These are phyloP conservation scores for Botia almorhae DNA, from an alignment of 2,797 vertebrate genomes.

Conservation along the genomic window DNA sequence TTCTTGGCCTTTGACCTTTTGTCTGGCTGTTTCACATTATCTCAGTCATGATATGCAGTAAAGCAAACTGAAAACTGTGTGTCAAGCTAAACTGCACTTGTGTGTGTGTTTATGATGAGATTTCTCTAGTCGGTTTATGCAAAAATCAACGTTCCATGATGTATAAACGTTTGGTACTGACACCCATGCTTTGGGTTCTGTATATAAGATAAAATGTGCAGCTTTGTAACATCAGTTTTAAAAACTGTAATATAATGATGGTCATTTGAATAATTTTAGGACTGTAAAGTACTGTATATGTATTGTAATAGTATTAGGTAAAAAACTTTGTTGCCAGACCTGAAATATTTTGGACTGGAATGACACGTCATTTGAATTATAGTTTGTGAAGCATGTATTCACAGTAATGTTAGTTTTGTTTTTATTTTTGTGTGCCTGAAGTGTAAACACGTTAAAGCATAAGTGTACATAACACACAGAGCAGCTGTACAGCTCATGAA, in stretches of 20 bases:
- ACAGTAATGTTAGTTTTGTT: not conserved
- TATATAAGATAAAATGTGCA: conserved; percentile 55
- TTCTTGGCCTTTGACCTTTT: conserved; percentile 6
- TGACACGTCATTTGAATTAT: not conserved
- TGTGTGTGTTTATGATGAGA: not conserved
- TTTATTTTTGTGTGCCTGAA: conserved; percentile 54
- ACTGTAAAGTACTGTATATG: conserved; percentile 64
- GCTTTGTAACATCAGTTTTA: conserved; percentile 53
- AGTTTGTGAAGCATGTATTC: not conserved
- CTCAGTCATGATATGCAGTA: not conserved
- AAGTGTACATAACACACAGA: conserved; percentile 54
- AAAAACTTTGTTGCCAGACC: conserved; percentile 59
- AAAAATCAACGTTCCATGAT: conserved; percentile 33
- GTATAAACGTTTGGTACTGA: conserved; percentile 2
- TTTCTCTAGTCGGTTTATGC: not conserved
- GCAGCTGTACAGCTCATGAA: conserved; percentile 40
- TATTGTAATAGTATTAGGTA: conserved; percentile 52
- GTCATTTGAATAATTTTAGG: conserved; percentile 58
- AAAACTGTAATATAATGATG: conserved; percentile 49
- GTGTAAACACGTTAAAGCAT: conserved; percentile 41
- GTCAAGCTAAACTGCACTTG: not conserved
- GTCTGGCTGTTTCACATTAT: not conserved
- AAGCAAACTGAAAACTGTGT: not conserved
- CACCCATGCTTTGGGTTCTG: conserved; percentile 37
- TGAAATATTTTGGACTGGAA: conserved; percentile 62